Percentiles rank a stretch among this genome's conserved stretches.
Conservation (phyloP, 23 tunicate species). For the Oikopleura vanhoeffeni region DNA sequence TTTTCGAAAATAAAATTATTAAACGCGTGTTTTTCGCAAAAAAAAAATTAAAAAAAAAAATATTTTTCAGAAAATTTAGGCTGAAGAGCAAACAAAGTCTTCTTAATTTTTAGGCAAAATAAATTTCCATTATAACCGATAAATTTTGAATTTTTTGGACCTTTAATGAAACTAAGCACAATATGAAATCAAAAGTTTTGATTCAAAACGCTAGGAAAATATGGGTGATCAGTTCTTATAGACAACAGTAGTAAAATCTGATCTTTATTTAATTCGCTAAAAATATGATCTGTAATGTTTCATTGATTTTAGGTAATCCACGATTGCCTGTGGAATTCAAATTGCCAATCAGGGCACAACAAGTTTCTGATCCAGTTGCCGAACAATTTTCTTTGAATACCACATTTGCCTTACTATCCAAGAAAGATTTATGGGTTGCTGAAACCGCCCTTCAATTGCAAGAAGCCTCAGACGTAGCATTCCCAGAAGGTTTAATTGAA, state of each 20-base stretch:
- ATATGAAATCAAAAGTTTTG: no score
- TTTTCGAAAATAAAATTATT: no score
- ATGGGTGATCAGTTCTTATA: not conserved
- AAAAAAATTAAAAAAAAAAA: no score
- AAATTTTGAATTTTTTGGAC: no score
- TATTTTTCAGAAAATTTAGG: no score
- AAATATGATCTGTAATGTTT: not conserved
- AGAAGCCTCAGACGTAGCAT: constrained; percentile 66
- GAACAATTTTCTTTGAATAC: constrained; percentile 78
- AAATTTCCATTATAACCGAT: no score
- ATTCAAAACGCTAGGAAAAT: no score
- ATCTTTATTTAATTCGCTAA: not conserved
- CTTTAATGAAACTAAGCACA: no score
- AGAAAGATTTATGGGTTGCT: constrained; percentile 44
- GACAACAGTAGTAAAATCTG: not conserved
- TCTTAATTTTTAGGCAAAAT: no score
- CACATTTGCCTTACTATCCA: constrained; percentile 57
- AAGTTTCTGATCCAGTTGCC: constrained; percentile 95
- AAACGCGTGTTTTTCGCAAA: no score
- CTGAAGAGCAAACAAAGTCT: no score
- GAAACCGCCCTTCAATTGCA: constrained; percentile 67
- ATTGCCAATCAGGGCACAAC: constrained; percentile 72
- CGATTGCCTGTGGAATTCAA: constrained; percentile 71
- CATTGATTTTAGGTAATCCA: constrained; percentile 64
- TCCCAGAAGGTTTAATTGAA: constrained; percentile 92